Percentiles rank a stretch among this genome's conserved stretches.
Evolutionary conservation across 1,140 invertebrate genomes (phyloP).

Genomic region (Drosophila azteca): DNA sequence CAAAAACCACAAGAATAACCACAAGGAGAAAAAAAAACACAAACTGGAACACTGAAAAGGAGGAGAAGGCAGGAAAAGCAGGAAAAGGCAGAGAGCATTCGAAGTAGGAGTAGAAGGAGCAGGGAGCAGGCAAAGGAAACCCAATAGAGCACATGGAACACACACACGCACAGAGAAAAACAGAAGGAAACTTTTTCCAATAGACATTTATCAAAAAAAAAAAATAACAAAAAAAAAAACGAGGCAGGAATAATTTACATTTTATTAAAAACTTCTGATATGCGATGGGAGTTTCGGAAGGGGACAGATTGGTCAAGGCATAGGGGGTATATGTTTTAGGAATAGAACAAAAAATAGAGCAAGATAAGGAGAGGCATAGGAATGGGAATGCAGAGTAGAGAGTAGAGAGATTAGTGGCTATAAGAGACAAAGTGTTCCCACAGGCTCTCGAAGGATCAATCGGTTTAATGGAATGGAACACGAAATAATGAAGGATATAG

Average conservation of each 20-base stretch:
- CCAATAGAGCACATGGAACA: slow-evolving; percentile 24
- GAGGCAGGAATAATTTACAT: slow-evolving; percentile 74
- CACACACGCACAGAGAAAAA: slow-evolving; percentile 42
- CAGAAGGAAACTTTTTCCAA: slow-evolving; percentile 69
- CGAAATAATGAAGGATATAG: too few species aligned
- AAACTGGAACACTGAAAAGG: slow-evolving; percentile 11
- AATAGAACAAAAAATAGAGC: too few species aligned
- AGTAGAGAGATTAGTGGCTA: too few species aligned
- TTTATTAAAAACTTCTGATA: slow-evolving; percentile 75
- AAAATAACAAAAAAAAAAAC: slow-evolving; percentile 30
- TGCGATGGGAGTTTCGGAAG: slow-evolving; percentile 1
- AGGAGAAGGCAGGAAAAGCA: background rate
- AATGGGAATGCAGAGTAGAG: too few species aligned
- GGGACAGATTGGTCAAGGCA: too few species aligned
- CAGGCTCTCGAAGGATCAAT: too few species aligned
- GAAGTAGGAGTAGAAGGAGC: too few species aligned
- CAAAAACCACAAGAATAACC: slow-evolving; percentile 55
- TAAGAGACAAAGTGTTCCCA: too few species aligned
- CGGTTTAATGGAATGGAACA: too few species aligned
- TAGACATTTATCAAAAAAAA: slow-evolving; percentile 72
- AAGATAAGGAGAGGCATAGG: too few species aligned
- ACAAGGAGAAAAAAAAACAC: slow-evolving; percentile 10
- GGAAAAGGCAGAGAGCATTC: too few species aligned
- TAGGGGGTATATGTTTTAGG: too few species aligned
- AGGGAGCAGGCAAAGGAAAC: background rate